Evolutionary conservation across 1,140 invertebrate species (phyloP).

Genomic region (Tetragnatha versicolor): DNA sequence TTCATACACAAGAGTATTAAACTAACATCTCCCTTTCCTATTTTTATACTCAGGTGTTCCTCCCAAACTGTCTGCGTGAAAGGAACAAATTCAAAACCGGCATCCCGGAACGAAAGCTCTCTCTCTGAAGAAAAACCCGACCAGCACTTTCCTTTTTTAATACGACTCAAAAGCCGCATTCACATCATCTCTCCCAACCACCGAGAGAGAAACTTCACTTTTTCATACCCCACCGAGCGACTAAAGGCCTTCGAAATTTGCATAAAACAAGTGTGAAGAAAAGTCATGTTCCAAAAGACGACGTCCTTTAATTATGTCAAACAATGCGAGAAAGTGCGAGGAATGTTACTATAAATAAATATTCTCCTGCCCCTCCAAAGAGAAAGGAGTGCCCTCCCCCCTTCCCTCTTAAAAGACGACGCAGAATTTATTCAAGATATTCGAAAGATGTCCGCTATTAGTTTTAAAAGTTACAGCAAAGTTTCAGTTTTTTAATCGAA

Average conservation of each 20-base stretch:
- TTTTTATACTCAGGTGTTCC: no score
- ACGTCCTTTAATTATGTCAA: constrained; percentile 38
- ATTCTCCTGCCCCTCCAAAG: neutral
- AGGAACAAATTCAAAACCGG: no score
- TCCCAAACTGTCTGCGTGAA: no score
- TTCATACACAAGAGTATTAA: no score
- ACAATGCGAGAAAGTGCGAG: constrained; percentile 17
- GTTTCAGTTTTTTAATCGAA: no score
- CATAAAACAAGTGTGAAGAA: constrained; percentile 23
- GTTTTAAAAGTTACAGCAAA: constrained; percentile 29
- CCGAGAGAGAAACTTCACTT: no score
- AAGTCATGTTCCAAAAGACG: constrained; percentile 23
- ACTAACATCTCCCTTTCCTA: no score
- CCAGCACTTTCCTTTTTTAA: neutral
- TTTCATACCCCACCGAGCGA: no score
- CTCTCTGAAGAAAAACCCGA: no score
- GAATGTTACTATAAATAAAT: constrained; percentile 37
- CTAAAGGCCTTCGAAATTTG: constrained; percentile 1
- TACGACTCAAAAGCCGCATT: neutral
- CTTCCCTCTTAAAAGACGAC: neutral
- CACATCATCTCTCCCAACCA: neutral
- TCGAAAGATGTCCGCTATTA: constrained; percentile 16
- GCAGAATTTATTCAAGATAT: constrained; percentile 12
- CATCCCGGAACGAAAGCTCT: no score
- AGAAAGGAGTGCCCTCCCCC: constrained; percentile 1